A percentile compares a stretch with the other conserved stretches of the same genome.
Conservation (phyloP, 2,113 vertebrate genomes). For the Trematocara marginatum region DNA sequence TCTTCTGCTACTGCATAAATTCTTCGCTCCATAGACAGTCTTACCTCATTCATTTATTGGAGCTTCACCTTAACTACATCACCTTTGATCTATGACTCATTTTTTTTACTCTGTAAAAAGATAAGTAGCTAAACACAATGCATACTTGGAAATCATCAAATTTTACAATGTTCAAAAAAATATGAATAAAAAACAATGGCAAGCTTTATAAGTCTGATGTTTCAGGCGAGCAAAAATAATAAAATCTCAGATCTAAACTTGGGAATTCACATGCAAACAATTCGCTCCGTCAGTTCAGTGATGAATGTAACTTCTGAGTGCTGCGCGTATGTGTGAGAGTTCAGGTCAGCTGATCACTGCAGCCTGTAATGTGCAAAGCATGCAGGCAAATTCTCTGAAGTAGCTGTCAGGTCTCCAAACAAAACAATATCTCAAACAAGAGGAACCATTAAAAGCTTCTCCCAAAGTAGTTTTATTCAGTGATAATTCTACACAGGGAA, state of each 20-base stretch:
- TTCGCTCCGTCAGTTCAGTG: not conserved
- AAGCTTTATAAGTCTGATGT: not conserved
- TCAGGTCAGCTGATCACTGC: not conserved
- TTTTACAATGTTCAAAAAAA: not conserved
- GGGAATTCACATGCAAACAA: not conserved
- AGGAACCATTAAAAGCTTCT: not conserved
- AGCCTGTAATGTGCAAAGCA: not conserved
- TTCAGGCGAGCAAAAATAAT: not conserved
- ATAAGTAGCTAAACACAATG: not conserved
- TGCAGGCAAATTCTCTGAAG: not conserved
- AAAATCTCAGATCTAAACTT: not conserved
- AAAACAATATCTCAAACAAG: not conserved
- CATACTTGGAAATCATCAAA: not conserved
- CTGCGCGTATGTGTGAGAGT: not conserved
- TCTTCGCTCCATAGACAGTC: not conserved
- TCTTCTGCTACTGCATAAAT: not conserved
- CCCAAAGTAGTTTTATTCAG: not conserved
- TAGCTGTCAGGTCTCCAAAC: not conserved
- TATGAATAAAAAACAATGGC: not conserved
- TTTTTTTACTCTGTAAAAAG: not conserved
- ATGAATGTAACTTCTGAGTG: constrained; percentile 8
- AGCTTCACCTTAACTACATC: constrained; percentile 22
- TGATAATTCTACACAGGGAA: not conserved
- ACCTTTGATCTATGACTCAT: constrained; percentile 42
- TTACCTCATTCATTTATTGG: not conserved